These are phyloP conservation scores for Oscheius sp. DNA, from an alignment of 2,888 invertebrate genomes.

Conservation along the genomic window DNA sequence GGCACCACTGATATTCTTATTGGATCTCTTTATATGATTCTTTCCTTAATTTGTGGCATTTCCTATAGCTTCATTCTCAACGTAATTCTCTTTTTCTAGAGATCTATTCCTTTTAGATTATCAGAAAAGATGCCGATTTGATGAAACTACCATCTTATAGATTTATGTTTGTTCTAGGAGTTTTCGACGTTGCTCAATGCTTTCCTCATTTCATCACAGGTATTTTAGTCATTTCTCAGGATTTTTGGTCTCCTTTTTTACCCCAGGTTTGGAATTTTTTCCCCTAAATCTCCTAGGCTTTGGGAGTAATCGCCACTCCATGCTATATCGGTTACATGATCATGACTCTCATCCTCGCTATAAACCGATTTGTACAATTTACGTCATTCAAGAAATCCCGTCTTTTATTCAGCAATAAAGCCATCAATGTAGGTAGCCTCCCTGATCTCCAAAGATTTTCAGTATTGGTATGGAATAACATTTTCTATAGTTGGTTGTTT, in stretches of 20 bases:
- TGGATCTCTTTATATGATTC: constrained; percentile 42
- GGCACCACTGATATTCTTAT: constrained; percentile 43
- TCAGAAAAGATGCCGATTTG: constrained; percentile 56
- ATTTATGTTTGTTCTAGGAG: constrained; percentile 58
- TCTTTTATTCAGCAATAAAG: neutral
- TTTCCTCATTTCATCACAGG: constrained; percentile 60
- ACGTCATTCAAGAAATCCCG: constrained; percentile 32
- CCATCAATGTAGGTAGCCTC: constrained; percentile 37
- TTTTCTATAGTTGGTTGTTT: neutral
- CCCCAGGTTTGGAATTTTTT: constrained; percentile 34
- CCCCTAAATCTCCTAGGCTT: constrained; percentile 25
- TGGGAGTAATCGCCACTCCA: constrained; percentile 61
- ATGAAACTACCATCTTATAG: constrained; percentile 54
- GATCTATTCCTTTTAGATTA: constrained; percentile 38
- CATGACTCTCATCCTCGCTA: constrained; percentile 56
- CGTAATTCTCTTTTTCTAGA: neutral
- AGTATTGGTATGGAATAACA: neutral
- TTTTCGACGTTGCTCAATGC: constrained; percentile 57
- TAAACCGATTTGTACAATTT: constrained; percentile 55
- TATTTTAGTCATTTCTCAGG: constrained; percentile 53
- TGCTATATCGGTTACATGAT: constrained; percentile 60
- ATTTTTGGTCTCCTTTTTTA: constrained; percentile 36
- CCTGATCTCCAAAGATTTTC: constrained; percentile 20
- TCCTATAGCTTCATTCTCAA: constrained; percentile 42
- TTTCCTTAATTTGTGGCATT: constrained; percentile 37